Evolutionary conservation across 2,113 vertebrate species (phyloP).

Genomic region (Mormyrus lacerda): DNA sequence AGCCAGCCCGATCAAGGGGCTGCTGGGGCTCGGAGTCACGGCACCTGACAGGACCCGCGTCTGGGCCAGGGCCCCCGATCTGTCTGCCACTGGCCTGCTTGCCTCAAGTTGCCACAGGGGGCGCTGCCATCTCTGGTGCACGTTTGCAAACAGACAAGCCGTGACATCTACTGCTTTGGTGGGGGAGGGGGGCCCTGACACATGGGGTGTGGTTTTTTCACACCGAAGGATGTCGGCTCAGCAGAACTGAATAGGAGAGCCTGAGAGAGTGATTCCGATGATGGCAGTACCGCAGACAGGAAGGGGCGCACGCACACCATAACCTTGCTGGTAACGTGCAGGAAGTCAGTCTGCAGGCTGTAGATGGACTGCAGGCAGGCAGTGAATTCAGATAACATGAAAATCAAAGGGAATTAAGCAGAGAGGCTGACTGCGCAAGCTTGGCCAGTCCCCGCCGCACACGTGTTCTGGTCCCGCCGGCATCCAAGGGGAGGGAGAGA

Average conservation of each 20-base stretch:
- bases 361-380: neutral
- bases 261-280: neutral
- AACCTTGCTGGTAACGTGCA: neutral
- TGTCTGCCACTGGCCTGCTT: neutral
- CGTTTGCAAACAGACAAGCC: neutral
- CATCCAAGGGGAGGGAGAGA: neutral
- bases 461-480: neutral
- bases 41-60: neutral
- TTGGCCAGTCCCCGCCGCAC: neutral
- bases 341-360: neutral
- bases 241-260: neutral
- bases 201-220: neutral
- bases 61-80: neutral
- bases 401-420: constrained; percentile 9
- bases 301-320: neutral
- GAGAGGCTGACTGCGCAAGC: constrained; percentile 21
- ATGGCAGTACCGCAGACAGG: neutral
- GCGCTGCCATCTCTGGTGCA: neutral
- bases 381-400: neutral
- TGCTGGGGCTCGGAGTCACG: neutral
- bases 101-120: neutral
- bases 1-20: constrained; percentile 38
- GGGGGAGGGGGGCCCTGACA: neutral
- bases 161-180: neutral
- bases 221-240: neutral